These are phyloP conservation scores for Parazoanthus atlanticus DNA, from an alignment of 92 coral and sea anemone genomes.

Conservation along the genomic window DNA sequence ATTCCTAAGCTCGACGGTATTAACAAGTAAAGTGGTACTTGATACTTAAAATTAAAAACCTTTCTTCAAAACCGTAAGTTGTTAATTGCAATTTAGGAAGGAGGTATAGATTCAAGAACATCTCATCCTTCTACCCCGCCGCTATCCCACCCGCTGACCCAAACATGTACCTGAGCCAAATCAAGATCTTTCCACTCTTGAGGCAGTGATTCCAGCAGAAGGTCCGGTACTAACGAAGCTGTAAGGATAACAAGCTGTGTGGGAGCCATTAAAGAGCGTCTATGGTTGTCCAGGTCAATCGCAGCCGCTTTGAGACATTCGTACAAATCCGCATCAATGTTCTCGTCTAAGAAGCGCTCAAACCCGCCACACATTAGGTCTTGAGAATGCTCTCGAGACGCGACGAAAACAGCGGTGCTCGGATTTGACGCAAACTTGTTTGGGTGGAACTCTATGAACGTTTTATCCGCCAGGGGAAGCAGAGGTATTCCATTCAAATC, in stretches of 20 bases:
- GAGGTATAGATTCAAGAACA: neutral
- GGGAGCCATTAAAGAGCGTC: constrained; percentile 42
- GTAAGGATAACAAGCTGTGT: constrained; percentile 80
- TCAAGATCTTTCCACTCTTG: constrained; percentile 71
- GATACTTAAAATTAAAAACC: too few species aligned
- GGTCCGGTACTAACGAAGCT: constrained; percentile 75
- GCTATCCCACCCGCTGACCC: neutral
- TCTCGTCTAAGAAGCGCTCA: constrained; percentile 75
- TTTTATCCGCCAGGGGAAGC: constrained; percentile 82
- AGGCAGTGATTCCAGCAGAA: constrained; percentile 73
- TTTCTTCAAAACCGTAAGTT: neutral
- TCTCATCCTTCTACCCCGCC: too few species aligned
- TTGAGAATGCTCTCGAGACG: constrained; percentile 69
- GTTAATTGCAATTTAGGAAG: neutral
- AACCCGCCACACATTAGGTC: constrained; percentile 73
- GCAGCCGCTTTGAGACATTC: constrained; percentile 66
- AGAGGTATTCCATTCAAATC: constrained; percentile 84
- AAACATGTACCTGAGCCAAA: constrained; percentile 13
- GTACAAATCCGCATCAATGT: constrained; percentile 53
- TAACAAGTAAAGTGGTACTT: neutral
- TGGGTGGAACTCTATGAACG: constrained; percentile 67
- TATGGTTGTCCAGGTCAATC: constrained; percentile 55
- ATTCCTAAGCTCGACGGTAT: neutral
- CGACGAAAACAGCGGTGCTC: constrained; percentile 62
- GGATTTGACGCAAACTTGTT: constrained; percentile 62